Percentiles rank a stretch among this genome's conserved stretches.
These are phyloP conservation scores for Anthrax anthrax DNA, from an alignment of 2,888 invertebrate genomes.

Conservation along the genomic window DNA sequence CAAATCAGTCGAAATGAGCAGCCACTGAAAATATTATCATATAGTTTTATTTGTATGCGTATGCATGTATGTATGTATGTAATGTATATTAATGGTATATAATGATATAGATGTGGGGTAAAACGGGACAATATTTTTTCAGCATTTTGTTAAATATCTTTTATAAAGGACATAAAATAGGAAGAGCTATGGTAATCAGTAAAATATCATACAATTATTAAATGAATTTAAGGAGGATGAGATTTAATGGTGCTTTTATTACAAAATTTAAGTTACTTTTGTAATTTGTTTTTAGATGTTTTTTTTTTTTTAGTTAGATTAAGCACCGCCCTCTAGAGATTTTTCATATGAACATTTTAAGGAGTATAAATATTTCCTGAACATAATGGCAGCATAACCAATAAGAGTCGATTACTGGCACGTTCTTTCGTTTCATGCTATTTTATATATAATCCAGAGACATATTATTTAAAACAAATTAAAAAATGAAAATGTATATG, in stretches of 20 bases:
- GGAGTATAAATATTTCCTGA: neutral
- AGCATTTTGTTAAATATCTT: neutral
- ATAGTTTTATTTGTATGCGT: neutral
- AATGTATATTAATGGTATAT: neutral
- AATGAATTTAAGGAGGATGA: constrained; percentile 4
- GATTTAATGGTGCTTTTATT: neutral
- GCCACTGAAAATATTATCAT: neutral
- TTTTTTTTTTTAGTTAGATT: neutral
- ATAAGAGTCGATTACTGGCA: neutral
- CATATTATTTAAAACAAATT: too few relatives aligned
- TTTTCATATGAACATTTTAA: neutral
- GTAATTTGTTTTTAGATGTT: neutral
- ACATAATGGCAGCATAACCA: neutral
- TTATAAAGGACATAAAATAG: constrained; percentile 3
- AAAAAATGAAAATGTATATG: too few relatives aligned
- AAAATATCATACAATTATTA: constrained; percentile 8
- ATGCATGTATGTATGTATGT: neutral
- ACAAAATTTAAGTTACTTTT: neutral
- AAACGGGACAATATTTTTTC: neutral
- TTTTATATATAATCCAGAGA: too few relatives aligned
- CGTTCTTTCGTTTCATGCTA: too few relatives aligned
- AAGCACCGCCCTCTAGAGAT: neutral
- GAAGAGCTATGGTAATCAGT: constrained; percentile 10
- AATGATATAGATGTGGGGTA: neutral
- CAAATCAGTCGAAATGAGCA: constrained; percentile 5